phyloP scores from a whole-genome alignment of 2,797 vertebrate species.

The Ispidina picta region DNA sequence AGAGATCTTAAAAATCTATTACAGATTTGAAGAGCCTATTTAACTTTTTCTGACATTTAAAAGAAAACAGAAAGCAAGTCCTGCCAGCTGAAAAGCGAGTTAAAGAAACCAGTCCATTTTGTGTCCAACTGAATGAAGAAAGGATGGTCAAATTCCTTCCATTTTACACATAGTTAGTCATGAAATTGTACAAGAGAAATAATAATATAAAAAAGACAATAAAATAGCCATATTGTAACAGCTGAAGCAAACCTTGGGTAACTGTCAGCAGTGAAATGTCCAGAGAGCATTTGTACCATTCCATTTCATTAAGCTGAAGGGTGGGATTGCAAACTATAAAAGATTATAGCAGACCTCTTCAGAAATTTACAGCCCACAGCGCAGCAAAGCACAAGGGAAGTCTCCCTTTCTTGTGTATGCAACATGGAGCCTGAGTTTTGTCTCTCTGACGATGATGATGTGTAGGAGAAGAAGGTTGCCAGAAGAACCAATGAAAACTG shows the following conservation, averaged over 20 bases:
- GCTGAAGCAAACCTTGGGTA: slow-evolving; percentile 65
- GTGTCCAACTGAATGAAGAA: slow-evolving; percentile 73
- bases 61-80: slow-evolving; percentile 73
- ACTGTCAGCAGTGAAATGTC: slow-evolving; percentile 65
- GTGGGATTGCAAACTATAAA: slow-evolving; percentile 70
- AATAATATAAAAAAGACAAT: slow-evolving; percentile 41
- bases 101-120: slow-evolving; percentile 72
- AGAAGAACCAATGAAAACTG: slow-evolving; percentile 70
- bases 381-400: not conserved
- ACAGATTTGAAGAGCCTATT: slow-evolving; percentile 72
- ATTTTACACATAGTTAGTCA: slow-evolving; percentile 79
- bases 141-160: slow-evolving; percentile 78
- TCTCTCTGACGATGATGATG: slow-evolving; percentile 58
- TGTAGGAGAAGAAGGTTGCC: slow-evolving; percentile 60
- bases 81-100: slow-evolving; percentile 75
- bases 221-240: slow-evolving; percentile 66
- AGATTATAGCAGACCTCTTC: slow-evolving; percentile 63
- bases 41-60: slow-evolving; percentile 84
- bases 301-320: slow-evolving; percentile 72
- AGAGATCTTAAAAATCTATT: slow-evolving; percentile 72
- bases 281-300: slow-evolving; percentile 71
- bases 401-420: slow-evolving; percentile 39
- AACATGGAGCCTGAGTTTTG: slow-evolving; percentile 57
- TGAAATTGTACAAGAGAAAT: slow-evolving; percentile 69
- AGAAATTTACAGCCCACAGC: slow-evolving; percentile 51